These are phyloP conservation scores for Calephelis perditalis DNA, from an alignment of 2,888 invertebrate species.

Conservation along the genomic window DNA sequence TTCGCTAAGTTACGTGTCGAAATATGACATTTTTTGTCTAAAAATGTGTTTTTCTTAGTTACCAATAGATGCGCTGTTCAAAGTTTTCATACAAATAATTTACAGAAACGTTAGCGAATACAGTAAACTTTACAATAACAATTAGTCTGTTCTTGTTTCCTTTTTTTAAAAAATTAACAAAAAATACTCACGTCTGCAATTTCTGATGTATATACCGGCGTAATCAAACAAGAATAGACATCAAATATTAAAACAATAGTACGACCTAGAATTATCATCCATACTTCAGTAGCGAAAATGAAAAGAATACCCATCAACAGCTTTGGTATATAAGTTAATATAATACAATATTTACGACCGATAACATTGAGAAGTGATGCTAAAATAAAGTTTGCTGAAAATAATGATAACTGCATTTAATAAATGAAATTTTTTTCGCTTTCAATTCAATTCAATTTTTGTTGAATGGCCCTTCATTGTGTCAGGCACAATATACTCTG, in stretches of 20 bases:
- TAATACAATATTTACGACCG: conserved; percentile 12
- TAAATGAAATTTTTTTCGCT: no score
- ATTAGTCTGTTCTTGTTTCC: no score
- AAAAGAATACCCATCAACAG: conserved; percentile 10
- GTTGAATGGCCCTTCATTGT: no score
- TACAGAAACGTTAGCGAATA: no score
- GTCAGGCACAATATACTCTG: no score
- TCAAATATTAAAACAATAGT: not conserved
- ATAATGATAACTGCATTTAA: not conserved
- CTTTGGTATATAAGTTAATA: conserved; percentile 6
- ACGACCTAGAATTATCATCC: conserved; percentile 14
- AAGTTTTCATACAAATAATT: no score
- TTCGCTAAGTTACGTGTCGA: no score
- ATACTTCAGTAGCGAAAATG: conserved; percentile 12
- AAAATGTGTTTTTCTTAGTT: no score
- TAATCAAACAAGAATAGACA: not conserved
- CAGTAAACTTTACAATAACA: no score
- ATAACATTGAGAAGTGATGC: conserved; percentile 1
- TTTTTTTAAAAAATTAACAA: not conserved
- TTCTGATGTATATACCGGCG: conserved; percentile 12
- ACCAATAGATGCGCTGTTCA: no score
- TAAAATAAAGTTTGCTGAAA: not conserved
- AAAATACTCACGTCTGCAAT: conserved; percentile 14
- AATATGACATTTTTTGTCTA: no score
- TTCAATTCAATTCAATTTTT: no score